These are phyloP conservation scores for Phaetusa simplex DNA, from an alignment of 2,113 vertebrate species.

Conservation along the genomic window DNA sequence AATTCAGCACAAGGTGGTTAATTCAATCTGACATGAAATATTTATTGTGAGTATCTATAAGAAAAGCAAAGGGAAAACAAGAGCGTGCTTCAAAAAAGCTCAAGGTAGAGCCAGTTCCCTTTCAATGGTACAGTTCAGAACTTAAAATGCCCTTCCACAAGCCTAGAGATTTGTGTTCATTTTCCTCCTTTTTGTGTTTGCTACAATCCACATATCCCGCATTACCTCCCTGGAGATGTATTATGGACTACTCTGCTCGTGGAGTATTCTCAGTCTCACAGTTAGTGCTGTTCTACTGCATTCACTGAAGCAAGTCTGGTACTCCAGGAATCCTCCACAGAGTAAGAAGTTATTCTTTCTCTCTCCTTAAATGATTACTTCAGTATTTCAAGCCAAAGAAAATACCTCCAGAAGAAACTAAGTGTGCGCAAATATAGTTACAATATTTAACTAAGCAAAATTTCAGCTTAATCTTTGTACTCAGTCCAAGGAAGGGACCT, in stretches of 20 bases:
- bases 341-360: background rate
- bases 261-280: background rate
- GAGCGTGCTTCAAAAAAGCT: background rate
- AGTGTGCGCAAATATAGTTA: background rate
- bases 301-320: background rate
- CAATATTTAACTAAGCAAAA: background rate
- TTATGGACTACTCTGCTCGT: background rate
- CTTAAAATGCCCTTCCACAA: background rate
- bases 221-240: background rate
- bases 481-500: background rate
- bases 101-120: background rate
- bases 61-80: constrained; percentile 7
- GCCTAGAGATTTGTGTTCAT: background rate
- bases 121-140: background rate
- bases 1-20: constrained; percentile 8
- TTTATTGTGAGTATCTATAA: constrained; percentile 2
- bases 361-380: background rate
- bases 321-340: background rate
- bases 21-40: constrained; percentile 48
- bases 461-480: background rate
- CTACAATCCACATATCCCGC: background rate
- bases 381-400: background rate
- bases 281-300: background rate
- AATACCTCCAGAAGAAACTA: background rate
- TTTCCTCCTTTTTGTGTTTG: background rate